These are phyloP conservation scores for Papilio helenus DNA, from an alignment of 1,140 invertebrate species.

Conservation along the genomic window DNA sequence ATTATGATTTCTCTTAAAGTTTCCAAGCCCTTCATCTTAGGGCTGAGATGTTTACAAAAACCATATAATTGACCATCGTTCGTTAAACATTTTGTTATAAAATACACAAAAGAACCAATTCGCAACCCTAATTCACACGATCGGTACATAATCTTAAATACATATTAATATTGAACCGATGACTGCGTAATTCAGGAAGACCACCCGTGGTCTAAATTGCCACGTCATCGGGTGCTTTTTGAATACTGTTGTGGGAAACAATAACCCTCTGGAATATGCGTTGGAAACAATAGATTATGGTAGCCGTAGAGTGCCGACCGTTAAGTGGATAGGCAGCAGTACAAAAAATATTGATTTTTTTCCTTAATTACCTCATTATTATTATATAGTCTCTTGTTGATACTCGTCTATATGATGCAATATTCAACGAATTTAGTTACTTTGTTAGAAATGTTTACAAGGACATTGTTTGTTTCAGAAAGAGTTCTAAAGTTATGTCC, in stretches of 20 bases:
- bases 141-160: conserved; percentile 28
- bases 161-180: conserved; percentile 32
- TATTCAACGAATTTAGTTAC: neutral
- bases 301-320: neutral
- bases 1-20: neutral
- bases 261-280: conserved; percentile 21
- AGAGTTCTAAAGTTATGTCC: too few species aligned
- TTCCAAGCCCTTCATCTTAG: neutral
- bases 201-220: conserved; percentile 32
- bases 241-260: conserved; percentile 31
- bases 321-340: conserved; percentile 1
- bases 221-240: conserved; percentile 25
- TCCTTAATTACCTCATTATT: neutral
- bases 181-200: conserved; percentile 35
- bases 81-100: conserved; percentile 4
- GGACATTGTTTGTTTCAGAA: neutral
- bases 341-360: neutral
- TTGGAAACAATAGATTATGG: conserved; percentile 30
- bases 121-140: conserved; percentile 28
- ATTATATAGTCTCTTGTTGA: neutral
- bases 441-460: neutral
- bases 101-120: neutral
- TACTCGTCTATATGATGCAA: neutral
- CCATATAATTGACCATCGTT: neutral
- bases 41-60: neutral